Conservation (phyloP, 2,888 invertebrate genomes). For the Adineta ricciae region DNA sequence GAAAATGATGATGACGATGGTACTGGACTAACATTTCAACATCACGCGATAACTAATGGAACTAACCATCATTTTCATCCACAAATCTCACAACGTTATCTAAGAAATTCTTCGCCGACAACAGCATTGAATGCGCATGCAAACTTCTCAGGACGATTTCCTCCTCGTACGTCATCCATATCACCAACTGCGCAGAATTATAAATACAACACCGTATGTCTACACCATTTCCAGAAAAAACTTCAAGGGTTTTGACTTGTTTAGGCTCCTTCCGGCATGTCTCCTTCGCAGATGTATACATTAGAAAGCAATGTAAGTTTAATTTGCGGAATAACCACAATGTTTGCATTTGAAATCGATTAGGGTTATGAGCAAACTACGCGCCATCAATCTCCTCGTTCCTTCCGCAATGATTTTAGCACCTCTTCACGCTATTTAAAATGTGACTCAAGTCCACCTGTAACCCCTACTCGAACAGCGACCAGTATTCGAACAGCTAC, state of each 20-base stretch:
- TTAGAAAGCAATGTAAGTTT: not conserved
- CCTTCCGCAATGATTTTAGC: not conserved
- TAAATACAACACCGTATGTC: conserved; percentile 87
- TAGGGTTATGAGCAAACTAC: not conserved
- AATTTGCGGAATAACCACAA: not conserved
- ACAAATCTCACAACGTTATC: not conserved
- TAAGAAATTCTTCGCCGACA: conserved; percentile 8
- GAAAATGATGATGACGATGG: not conserved
- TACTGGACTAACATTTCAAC: not conserved
- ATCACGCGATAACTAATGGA: not conserved
- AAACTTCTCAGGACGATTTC: not conserved
- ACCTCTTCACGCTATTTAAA: conserved; percentile 38
- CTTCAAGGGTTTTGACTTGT: conserved; percentile 36
- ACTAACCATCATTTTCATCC: not conserved
- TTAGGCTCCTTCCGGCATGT: conserved; percentile 82
- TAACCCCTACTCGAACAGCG: not conserved
- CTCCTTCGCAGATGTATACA: conserved; percentile 69
- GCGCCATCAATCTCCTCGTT: not conserved
- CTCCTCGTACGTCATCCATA: not conserved
- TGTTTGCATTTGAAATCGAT: not conserved
- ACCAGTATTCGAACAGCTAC: conserved; percentile 1
- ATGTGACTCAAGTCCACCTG: conserved; percentile 21
- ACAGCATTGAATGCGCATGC: too few species aligned
- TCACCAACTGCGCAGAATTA: conserved; percentile 63
- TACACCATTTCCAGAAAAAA: not conserved